Conservation (phyloP, 2,797 vertebrate genomes). For the Tragopan temminckii region DNA sequence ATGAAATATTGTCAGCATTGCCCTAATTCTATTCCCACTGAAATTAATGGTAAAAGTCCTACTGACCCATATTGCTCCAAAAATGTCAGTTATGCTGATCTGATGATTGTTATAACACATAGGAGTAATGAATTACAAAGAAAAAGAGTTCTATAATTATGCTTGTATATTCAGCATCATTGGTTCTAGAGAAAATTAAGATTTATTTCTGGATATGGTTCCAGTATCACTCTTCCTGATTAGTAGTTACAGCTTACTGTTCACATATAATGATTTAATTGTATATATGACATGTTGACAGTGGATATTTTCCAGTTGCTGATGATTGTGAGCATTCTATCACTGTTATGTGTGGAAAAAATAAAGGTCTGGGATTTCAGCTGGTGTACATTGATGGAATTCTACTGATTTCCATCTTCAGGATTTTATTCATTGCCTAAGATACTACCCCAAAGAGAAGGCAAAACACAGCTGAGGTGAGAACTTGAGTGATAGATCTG, state of each 20-base stretch:
- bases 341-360: not conserved
- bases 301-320: slow-evolving; percentile 48
- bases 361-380: not conserved
- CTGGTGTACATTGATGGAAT: not conserved
- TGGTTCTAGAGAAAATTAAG: slow-evolving; percentile 39
- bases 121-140: slow-evolving; percentile 6
- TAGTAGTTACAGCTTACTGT: slow-evolving; percentile 45
- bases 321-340: not conserved
- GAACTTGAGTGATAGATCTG: not conserved
- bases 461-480: not conserved
- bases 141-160: slow-evolving; percentile 48
- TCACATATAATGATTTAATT: slow-evolving; percentile 63
- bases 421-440: not conserved
- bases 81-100: slow-evolving; percentile 14
- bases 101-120: not conserved
- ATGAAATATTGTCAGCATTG: not conserved
- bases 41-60: not conserved
- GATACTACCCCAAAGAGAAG: not conserved
- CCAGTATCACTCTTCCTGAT: slow-evolving; percentile 35
- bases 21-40: not conserved
- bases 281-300: slow-evolving; percentile 1
- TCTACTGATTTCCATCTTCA: not conserved
- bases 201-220: slow-evolving; percentile 39
- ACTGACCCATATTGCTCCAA: not conserved
- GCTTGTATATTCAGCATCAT: slow-evolving; percentile 5